Conservation (phyloP, 1,140 invertebrate genomes). For the Babylonia areolata region DNA sequence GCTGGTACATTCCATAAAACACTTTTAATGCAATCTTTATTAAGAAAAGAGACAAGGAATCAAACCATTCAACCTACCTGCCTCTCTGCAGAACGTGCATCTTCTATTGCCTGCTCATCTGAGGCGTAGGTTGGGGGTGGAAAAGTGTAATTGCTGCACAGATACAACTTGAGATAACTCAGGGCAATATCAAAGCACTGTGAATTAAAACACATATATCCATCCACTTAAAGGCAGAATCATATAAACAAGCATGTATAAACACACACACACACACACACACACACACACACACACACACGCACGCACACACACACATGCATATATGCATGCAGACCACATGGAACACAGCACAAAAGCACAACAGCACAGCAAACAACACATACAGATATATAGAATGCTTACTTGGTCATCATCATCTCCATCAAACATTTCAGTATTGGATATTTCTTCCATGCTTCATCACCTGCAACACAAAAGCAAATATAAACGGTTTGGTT, state of each 20-base stretch:
- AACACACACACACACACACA: not conserved
- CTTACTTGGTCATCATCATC: slow-evolving; percentile 96
- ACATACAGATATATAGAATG: slow-evolving; percentile 7
- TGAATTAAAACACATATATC: no score
- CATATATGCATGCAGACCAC: not conserved
- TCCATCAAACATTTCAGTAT: slow-evolving; percentile 87
- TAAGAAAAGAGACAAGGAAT: not conserved
- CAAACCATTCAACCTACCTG: slow-evolving; percentile 77
- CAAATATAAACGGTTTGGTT: no score
- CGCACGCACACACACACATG: not conserved
- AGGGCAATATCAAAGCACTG: no score
- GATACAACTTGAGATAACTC: not conserved
- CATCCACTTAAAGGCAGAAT: no score
- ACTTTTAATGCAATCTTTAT: no score
- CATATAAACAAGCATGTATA: no score
- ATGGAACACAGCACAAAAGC: no score
- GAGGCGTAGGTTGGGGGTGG: slow-evolving; percentile 83
- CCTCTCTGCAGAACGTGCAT: slow-evolving; percentile 79
- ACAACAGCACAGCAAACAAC: no score
- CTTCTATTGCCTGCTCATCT: slow-evolving; percentile 80
- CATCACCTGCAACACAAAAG: not conserved
- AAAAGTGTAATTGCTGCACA: slow-evolving; percentile 82
- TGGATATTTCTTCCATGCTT: not conserved
- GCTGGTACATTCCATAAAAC: no score
- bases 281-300: not conserved